phyloP scores from a whole-genome alignment of 2,888 invertebrate species.

The Deilephila porcellus region DNA sequence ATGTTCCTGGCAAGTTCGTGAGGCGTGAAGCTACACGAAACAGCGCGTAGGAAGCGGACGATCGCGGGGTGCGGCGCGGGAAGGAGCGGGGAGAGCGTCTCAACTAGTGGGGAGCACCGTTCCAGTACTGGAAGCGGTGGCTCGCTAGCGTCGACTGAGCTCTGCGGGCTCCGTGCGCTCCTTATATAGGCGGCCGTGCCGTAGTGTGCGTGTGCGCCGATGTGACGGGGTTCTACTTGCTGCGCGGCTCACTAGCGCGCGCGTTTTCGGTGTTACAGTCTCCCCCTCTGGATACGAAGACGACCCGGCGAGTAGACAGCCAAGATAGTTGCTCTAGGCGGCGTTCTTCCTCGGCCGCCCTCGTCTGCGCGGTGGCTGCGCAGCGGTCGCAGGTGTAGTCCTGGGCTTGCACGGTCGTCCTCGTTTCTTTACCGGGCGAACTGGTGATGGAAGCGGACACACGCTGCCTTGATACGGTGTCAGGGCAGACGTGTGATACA shows the following conservation, averaged over 20 bases:
- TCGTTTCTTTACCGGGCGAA: not conserved
- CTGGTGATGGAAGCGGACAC: not conserved
- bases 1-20: too few relatives aligned
- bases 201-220: too few relatives aligned
- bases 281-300: slow-evolving; percentile 10
- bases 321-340: not conserved
- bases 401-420: not conserved
- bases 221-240: too few relatives aligned
- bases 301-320: slow-evolving; percentile 2
- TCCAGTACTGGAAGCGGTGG: too few relatives aligned
- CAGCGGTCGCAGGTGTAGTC: not conserved
- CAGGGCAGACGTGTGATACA: not conserved
- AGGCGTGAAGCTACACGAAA: too few relatives aligned
- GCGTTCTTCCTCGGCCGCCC: not conserved
- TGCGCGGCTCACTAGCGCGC: not conserved
- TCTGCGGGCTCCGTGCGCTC: too few relatives aligned
- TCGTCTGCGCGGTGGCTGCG: not conserved
- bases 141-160: too few relatives aligned
- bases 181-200: too few relatives aligned
- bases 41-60: too few relatives aligned
- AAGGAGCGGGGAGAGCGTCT: too few relatives aligned
- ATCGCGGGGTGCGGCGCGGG: not conserved
- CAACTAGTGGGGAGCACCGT: too few relatives aligned
- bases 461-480: not conserved
- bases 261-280: not conserved